These are phyloP conservation scores for Piaya cayana DNA, from an alignment of 2,113 vertebrate species.

Conservation along the genomic window DNA sequence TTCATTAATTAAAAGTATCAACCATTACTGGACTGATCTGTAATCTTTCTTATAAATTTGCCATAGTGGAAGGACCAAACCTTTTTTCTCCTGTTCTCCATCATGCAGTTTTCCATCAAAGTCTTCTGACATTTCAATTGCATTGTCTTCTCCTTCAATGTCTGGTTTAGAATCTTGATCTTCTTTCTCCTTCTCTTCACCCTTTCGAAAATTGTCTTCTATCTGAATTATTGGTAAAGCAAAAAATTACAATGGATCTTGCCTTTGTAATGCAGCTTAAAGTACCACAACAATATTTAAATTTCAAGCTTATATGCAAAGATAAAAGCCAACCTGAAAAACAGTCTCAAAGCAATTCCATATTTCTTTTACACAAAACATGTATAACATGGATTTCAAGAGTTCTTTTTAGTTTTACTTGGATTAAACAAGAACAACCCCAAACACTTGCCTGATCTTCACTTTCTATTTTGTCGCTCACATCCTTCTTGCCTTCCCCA, in stretches of 20 bases:
- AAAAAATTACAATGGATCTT: background rate
- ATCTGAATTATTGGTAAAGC: constrained; percentile 76
- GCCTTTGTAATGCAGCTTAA: background rate
- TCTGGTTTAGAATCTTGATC: constrained; percentile 84
- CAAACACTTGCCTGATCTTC: constrained; percentile 90
- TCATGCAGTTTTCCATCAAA: constrained; percentile 94
- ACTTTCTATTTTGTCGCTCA: constrained; percentile 95
- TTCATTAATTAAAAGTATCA: background rate
- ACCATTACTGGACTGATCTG: background rate
- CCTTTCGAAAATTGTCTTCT: constrained; percentile 90
- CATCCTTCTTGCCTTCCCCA: constrained; percentile 92
- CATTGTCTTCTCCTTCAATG: constrained; percentile 91
- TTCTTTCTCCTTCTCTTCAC: constrained; percentile 88
- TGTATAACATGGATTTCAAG: background rate
- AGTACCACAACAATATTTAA: background rate
- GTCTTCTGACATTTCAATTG: constrained; percentile 98
- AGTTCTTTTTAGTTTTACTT: background rate
- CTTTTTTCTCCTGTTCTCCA: constrained; percentile 84
- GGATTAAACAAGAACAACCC: background rate
- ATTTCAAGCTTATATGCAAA: background rate
- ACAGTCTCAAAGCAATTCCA: background rate
- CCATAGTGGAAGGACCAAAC: constrained; percentile 64
- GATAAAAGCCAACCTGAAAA: background rate
- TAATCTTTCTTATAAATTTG: background rate
- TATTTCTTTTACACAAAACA: background rate